Percentiles rank a stretch among this genome's conserved stretches.
These are phyloP conservation scores for Xylota segnis DNA, from an alignment of 2,888 invertebrate species.

Conservation along the genomic window DNA sequence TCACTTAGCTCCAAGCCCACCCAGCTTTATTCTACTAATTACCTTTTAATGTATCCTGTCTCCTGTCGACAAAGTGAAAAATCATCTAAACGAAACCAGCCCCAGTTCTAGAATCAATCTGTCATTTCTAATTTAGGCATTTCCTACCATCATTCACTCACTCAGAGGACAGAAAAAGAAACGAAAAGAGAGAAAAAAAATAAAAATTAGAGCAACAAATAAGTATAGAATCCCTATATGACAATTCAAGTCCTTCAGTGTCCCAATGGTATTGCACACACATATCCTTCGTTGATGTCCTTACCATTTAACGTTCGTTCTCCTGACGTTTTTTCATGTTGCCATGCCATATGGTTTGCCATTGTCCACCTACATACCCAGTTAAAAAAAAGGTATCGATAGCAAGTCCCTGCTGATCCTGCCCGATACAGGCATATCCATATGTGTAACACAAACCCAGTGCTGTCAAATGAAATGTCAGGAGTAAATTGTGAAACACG, in stretches of 20 bases:
- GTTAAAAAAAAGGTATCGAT: constrained; percentile 28
- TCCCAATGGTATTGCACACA: constrained; percentile 9
- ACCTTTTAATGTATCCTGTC: constrained; percentile 43
- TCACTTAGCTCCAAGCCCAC: neutral
- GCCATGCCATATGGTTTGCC: constrained; percentile 11
- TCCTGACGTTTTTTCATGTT: constrained; percentile 43
- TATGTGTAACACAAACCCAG: constrained; percentile 37
- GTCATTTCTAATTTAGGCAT: constrained; percentile 47
- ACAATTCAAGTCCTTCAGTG: constrained; percentile 18
- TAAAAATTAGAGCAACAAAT: constrained; percentile 1
- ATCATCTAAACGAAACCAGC: neutral
- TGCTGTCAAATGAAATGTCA: constrained; percentile 63
- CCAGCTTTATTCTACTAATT: constrained; percentile 15
- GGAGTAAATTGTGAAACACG: constrained; percentile 58
- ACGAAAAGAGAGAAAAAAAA: neutral
- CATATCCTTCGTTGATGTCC: constrained; percentile 1
- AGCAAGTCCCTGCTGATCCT: neutral
- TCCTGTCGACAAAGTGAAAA: neutral
- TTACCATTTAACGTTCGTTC: constrained; percentile 27
- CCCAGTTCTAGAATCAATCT: constrained; percentile 46
- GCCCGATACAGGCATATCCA: neutral
- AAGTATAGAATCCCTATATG: constrained; percentile 4
- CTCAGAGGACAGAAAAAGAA: neutral
- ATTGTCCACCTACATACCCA: constrained; percentile 47
- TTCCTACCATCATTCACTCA: constrained; percentile 16